Conservation (phyloP, 2,113 vertebrate genomes). For the Chloebia gouldiae region DNA sequence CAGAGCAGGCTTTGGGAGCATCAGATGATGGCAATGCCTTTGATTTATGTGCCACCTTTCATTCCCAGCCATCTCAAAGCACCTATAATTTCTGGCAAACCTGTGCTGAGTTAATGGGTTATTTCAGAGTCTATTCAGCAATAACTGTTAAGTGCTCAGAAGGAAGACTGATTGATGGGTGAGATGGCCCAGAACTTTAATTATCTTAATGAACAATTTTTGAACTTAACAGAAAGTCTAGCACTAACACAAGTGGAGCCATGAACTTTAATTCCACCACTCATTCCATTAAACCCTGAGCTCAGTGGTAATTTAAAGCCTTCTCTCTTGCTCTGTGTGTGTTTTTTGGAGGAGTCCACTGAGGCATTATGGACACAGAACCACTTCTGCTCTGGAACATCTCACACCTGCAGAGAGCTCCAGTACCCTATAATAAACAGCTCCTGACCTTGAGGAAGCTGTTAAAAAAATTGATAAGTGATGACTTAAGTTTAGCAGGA, state of each 20-base stretch:
- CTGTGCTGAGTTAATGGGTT: slow-evolving; percentile 20
- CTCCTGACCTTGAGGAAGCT: background rate
- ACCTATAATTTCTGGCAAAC: slow-evolving; percentile 41
- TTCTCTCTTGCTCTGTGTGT: background rate
- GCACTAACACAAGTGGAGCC: background rate
- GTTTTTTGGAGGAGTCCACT: background rate
- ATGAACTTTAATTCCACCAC: background rate
- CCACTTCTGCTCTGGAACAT: background rate
- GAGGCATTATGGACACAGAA: background rate
- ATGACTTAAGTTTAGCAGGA: background rate
- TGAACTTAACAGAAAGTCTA: background rate
- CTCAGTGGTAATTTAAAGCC: background rate
- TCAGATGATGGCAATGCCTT: slow-evolving; percentile 2
- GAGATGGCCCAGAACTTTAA: slow-evolving; percentile 45
- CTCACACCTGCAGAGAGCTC: background rate
- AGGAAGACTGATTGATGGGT: slow-evolving; percentile 38
- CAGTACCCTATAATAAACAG: background rate
- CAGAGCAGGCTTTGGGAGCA: background rate
- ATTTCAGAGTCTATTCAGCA: slow-evolving; percentile 29
- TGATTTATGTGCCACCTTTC: slow-evolving; percentile 44
- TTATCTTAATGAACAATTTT: slow-evolving; percentile 31
- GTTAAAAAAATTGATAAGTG: background rate
- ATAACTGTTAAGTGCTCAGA: slow-evolving; percentile 45
- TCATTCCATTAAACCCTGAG: background rate
- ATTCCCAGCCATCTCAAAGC: slow-evolving; percentile 40